Evolutionary conservation across 2,797 vertebrate genomes (phyloP), one percentile per base, ranked within the genome.

Genomic region (Pteronotus mesoamericanus): DNA sequence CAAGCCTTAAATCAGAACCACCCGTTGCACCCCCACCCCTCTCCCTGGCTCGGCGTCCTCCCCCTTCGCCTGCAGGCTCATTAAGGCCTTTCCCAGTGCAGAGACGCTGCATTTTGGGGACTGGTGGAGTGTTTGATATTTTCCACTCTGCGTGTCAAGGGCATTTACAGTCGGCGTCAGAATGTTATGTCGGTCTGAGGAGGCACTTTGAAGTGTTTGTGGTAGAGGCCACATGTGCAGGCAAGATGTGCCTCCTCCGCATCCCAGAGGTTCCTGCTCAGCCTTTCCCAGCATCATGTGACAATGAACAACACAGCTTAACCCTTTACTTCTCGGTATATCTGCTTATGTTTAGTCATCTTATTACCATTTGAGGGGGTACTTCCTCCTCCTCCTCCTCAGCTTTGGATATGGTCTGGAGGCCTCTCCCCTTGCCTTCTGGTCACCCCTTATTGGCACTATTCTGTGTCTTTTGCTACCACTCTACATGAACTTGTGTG

Each of bases 121-220:
- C 98, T 82, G 98, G 98, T 95, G 97, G 97, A 98, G 98, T 96
- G 98, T 98, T 99, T 99, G 98, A 99, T 99, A 99, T 99, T 99
- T 99, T 99, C 99, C 99, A 99, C 99, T 99, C 99, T 98, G 99
- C 98, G 99, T 99, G 99, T 99, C 99, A 99, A 99, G 99, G 99
- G 99, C 99, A 99, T 99, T 99, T 99, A 99, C 99, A 99, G 99
- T 99, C 99, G 99, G 99, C 99, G 99, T 99, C 99, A 99, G 99
- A 98, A 99, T 99, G 99, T 99, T 99, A 98, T 98, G 98, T 99
- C 99, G 99, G 99, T 99, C 99, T 99, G 99, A 99, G 98, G 98
- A 98, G 99, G 99, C 98, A 98, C 99, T 99, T 99, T 99, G 99
- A 99, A 99, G 99, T 99, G 99, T 99, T 99, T 99, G 99, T 98